Evolutionary conservation across 2,797 vertebrate genomes (phyloP).

Genomic region (Spondyliosoma cantharus): DNA sequence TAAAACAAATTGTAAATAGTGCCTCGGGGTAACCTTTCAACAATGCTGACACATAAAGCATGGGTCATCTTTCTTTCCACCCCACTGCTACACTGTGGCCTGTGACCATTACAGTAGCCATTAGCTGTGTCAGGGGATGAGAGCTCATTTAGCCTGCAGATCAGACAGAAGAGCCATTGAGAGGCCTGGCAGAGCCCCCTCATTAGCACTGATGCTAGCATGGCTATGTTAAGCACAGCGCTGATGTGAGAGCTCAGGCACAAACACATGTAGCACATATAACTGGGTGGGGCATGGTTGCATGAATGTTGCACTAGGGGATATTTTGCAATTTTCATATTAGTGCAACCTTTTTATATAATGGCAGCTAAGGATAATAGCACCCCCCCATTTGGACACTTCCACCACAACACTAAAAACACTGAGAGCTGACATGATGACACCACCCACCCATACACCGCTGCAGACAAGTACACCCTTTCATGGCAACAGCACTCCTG

Average conservation of each 20-base stretch:
- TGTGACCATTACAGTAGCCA: slow-evolving; percentile 44
- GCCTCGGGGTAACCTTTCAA: slow-evolving; percentile 16
- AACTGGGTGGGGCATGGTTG: not conserved
- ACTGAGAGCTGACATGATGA: too few species aligned
- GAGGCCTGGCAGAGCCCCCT: slow-evolving; percentile 21
- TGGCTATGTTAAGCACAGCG: slow-evolving; percentile 13
- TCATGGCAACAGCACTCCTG: too few species aligned
- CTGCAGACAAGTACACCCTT: too few species aligned
- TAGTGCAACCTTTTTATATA: not conserved
- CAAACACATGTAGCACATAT: not conserved
- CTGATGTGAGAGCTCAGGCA: not conserved
- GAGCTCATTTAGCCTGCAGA: slow-evolving; percentile 44
- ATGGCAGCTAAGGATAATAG: not conserved
- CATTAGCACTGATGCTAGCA: slow-evolving; percentile 40
- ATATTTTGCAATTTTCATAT: not conserved
- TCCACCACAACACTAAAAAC: not conserved
- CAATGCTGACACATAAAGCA: not conserved
- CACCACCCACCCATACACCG: too few species aligned
- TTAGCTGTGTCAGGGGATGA: slow-evolving; percentile 47
- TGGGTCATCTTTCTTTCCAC: slow-evolving; percentile 7
- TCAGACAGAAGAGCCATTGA: slow-evolving; percentile 32
- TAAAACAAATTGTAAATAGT: slow-evolving; percentile 29
- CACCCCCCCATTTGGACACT: not conserved
- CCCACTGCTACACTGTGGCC: slow-evolving; percentile 24
- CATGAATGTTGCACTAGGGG: not conserved